Base-by-base conservation (phyloP, 2,797 vertebrate species). In the Tokudaia muenninki region DNA sequence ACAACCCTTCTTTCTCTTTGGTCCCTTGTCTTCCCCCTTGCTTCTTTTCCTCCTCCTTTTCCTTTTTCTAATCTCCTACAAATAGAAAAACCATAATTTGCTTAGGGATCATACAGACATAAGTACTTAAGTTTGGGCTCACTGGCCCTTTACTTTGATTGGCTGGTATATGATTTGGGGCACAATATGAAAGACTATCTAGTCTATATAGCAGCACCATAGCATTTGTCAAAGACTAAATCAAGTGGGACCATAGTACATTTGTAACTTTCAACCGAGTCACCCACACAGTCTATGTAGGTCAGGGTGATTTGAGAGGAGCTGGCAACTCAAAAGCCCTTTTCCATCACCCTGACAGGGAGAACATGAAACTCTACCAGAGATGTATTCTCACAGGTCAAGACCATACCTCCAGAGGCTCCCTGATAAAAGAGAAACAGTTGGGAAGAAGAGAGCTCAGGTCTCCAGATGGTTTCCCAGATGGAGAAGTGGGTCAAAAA, bases 71-170 rank as follows among this genome's bases (percentile, higher is more conserved):
- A 90, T 14, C 19, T 50, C 13, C 57, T 77, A 79, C 47, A 94
- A 80, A 63, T n/a, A 90, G 94, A 90, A 31, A 90, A 94, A 87
- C 29, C 19, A n/a, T 41, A 92, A 31, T 93, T 83, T 72, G 17
- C 34, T 96, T 61, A 95, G 78, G 17, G 16, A 44, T 17, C 47
- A 24, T 14, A 31, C 8, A 90, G 57, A 89, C 55, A 77, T 24
- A 83, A 3, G 6, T 7, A 89, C 55, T 72, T 24, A 83, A 3
- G 6, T 7, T 87, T 57, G 75, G 31, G 89, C 26, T 91, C 47
- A 2, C 63, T 83, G 41, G 24, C 1, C 34, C n/a, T 12, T 12
- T n/a, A n/a, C 50, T 34, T 84, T 59, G 34, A 37, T 79, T 86
- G 93, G 26, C 21, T 82, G 65, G 11, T 72, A 29, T 16, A 4